phyloP scores from a whole-genome alignment of 2,888 invertebrate genomes.

The Exocentrus adspersus region DNA sequence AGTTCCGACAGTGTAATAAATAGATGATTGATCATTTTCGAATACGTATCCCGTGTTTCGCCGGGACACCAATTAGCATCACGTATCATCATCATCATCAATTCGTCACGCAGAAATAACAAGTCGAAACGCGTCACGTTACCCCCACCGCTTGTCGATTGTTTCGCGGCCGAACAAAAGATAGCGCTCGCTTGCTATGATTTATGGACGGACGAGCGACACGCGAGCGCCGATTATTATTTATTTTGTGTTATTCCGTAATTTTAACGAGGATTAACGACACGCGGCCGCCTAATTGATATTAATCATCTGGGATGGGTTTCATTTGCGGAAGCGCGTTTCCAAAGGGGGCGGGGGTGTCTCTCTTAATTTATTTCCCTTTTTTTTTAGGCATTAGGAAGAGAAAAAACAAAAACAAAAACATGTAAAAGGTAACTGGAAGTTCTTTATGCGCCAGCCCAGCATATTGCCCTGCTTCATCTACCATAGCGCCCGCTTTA shows the following conservation, averaged over 20 bases:
- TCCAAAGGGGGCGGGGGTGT: not conserved
- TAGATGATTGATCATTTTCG: not conserved
- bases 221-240: not conserved
- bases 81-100: not conserved
- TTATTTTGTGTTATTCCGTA: not conserved
- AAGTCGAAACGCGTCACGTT: not conserved
- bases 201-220: not conserved
- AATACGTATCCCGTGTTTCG: not conserved
- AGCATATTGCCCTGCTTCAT: constrained; percentile 25
- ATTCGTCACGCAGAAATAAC: not conserved
- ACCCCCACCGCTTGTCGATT: not conserved
- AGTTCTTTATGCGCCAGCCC: not conserved
- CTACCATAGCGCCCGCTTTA: constrained; percentile 20
- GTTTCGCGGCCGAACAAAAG: not conserved
- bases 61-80: not conserved
- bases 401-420: no score
- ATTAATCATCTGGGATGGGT: constrained; percentile 1
- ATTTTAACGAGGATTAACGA: no score
- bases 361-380: no score
- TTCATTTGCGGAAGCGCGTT: not conserved
- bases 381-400: no score
- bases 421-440: no score
- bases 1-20: not conserved
- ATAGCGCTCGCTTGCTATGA: not conserved
- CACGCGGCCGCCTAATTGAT: not conserved